Base-by-base conservation (phyloP, 1,140 invertebrate species). In the Patella vulgata region DNA sequence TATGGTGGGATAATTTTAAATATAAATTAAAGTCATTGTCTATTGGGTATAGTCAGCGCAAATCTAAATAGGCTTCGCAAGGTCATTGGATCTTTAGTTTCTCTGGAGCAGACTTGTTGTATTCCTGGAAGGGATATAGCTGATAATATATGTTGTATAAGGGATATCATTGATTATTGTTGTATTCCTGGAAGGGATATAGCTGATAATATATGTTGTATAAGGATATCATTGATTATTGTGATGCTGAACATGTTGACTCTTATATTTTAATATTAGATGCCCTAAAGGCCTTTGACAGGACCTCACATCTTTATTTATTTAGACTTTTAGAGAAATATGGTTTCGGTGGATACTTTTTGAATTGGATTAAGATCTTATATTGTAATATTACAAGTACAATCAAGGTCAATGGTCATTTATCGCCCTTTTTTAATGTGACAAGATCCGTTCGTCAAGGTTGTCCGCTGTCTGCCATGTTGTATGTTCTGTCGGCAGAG, bases 1-100 rank as follows among this genome's bases (percentile, higher is more conserved):
- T 8, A 8, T 36, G 33, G 33, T 36, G 33, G 33, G 33, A 36
- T 36, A 36, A 36, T 36, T 36, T 36, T 8, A 36, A 36, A 36
- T 36, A 8, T 14, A 36, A 36, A 14, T 36, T 36, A n/a, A 36
- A 56, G 55, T 30, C 55, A 43, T 51, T 19, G 60, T 8, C 60
- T 43, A 47, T 39, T 63, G 27, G 48, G 28, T 2, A 27, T 53
- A 14, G 21, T 33, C 11, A 53, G 33, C n/a, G 25, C 21, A 31
- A 30, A 53, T 21, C 33, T 1, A 12, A 53, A 53, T 17, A 31
- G 30, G 21, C 3, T 53, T 4, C 33, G 25, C 51, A 9, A 53
- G 36, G 33, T 9, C 19, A 14, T 53, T 53, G 33, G 51, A 27
- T 33, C 30, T 17, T 9, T 53, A 4, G 36, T 53, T n/a, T 33